Base-by-base conservation (phyloP, 92 coral and sea anemone species). In the Plumapathes pennacea region DNA sequence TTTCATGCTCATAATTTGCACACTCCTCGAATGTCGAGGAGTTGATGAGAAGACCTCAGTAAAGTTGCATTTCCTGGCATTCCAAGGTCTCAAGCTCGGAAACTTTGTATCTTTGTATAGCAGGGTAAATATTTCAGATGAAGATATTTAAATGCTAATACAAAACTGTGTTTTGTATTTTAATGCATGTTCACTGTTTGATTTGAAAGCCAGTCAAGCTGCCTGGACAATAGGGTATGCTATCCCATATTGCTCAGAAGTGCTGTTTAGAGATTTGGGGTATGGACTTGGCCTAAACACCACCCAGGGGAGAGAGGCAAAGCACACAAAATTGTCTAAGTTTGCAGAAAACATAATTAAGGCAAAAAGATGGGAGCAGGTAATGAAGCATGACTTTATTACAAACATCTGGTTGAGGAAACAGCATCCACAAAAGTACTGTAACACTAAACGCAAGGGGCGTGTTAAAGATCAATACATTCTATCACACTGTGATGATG, bases 221-320 rank as follows among this genome's bases (percentile, higher is more conserved):
- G 21, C 64, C 76, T n/a, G 31, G 66, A 67, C 74, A 52, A 53
- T 67, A 33, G 74, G 74, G 44, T 67, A 67, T 67, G 63, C 74
- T 22, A 53, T 67, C 49, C 74, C 74, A 10, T 67, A 67, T 54
- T 50, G 31, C 31, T 38, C 74, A 25, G 62, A 67, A 32, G 38
- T 52, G 38, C 63, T 67, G 10, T 67, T 21, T 37, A 40, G 42
- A 37, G 39, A 67, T 31, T 20, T 22, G 22, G 74, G 74, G 12
- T 67, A 38, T 67, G n/a, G n/a, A n/a, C n/a, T n/a, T n/a, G n/a
- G n/a, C n/a, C n/a, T n/a, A n/a, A n/a, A n/a, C n/a, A n/a, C 74
- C n/a, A 67, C 62, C 11, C 74, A 67, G 34, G 56, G 74, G 1
- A 67, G 74, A 31, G 74, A 67, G 15, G 74, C 74, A 30, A 67